A percentile compares a stretch with the other conserved stretches of the same genome.
These are phyloP conservation scores for Conops quadrifasciatus DNA, from an alignment of 2,888 invertebrate genomes.

Conservation along the genomic window DNA sequence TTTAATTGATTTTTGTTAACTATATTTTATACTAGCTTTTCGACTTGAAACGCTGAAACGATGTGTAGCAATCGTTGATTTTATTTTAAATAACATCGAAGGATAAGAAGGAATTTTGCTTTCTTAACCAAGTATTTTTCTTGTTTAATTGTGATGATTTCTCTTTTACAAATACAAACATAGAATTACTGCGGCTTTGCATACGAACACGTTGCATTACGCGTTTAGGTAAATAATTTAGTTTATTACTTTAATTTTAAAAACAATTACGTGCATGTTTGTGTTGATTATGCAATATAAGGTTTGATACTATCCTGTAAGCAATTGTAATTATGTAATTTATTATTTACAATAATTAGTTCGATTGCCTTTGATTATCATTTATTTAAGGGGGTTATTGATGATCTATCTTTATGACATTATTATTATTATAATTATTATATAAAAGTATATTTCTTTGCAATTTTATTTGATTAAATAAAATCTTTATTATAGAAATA, in stretches of 20 bases:
- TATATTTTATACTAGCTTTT: no score
- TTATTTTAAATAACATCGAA: no score
- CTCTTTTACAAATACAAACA: slow-evolving; percentile 19
- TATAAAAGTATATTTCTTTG: slow-evolving; percentile 24
- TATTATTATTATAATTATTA: slow-evolving; percentile 29
- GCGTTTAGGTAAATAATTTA: no score
- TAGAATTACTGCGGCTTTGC: slow-evolving; percentile 9
- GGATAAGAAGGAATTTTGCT: no score
- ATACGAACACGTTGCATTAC: background rate
- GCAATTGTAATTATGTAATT: slow-evolving; percentile 17
- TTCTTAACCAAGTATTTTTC: slow-evolving; percentile 26
- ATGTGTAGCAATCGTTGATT: background rate
- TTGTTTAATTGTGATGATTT: slow-evolving; percentile 31
- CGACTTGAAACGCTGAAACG: no score
- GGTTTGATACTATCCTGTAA: slow-evolving; percentile 7
- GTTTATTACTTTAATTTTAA: background rate
- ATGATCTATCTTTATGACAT: no score
- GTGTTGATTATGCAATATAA: background rate
- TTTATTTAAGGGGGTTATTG: no score
- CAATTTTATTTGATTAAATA: slow-evolving; percentile 32
- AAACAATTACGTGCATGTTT: background rate
- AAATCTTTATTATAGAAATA: slow-evolving; percentile 27
- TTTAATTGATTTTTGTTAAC: no score
- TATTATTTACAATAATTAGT: slow-evolving; percentile 19
- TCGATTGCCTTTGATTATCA: slow-evolving; percentile 3